These are phyloP conservation scores for Drosophila merina DNA, from an alignment of 2,888 invertebrate genomes.

Conservation along the genomic window DNA sequence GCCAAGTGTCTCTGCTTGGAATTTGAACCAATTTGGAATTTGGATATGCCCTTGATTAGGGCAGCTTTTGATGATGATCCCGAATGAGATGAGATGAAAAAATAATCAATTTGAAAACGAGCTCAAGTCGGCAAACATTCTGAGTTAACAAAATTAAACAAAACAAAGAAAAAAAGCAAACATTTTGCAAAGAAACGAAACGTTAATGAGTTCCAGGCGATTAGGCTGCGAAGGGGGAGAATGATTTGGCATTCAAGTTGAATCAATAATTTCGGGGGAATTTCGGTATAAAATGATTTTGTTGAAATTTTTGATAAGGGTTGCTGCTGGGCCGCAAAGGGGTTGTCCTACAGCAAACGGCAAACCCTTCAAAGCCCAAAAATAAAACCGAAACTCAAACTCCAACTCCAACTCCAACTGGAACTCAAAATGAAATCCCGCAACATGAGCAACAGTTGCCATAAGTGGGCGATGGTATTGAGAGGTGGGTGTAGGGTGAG, in stretches of 20 bases:
- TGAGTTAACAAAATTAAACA: too few relatives aligned
- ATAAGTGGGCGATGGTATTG: slow-evolving; percentile 4
- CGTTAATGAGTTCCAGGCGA: slow-evolving; percentile 38
- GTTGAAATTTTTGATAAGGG: slow-evolving; percentile 48
- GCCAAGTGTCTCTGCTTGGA: background rate
- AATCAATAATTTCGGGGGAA: slow-evolving; percentile 38
- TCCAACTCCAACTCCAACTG: background rate
- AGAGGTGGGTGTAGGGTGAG: background rate
- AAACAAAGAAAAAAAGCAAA: background rate
- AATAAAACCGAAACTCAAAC: slow-evolving; percentile 5
- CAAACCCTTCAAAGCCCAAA: slow-evolving; percentile 16
- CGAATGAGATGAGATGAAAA: too few relatives aligned
- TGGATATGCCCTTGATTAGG: slow-evolving; percentile 3
- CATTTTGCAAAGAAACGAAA: slow-evolving; percentile 16
- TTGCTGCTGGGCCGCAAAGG: slow-evolving; percentile 11
- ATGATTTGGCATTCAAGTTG: slow-evolving; percentile 32
- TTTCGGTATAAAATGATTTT: slow-evolving; percentile 18
- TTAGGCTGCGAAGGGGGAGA: slow-evolving; percentile 7
- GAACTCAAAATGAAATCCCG: slow-evolving; percentile 4
- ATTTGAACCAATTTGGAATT: slow-evolving; percentile 1
- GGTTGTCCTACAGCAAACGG: background rate
- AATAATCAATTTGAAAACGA: slow-evolving; percentile 4
- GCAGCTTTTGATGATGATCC: background rate
- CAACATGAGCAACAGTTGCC: slow-evolving; percentile 50
- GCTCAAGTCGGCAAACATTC: background rate